Evolutionary conservation across 1,140 invertebrate genomes (phyloP).

Genomic region (Hormaphis cornu): DNA sequence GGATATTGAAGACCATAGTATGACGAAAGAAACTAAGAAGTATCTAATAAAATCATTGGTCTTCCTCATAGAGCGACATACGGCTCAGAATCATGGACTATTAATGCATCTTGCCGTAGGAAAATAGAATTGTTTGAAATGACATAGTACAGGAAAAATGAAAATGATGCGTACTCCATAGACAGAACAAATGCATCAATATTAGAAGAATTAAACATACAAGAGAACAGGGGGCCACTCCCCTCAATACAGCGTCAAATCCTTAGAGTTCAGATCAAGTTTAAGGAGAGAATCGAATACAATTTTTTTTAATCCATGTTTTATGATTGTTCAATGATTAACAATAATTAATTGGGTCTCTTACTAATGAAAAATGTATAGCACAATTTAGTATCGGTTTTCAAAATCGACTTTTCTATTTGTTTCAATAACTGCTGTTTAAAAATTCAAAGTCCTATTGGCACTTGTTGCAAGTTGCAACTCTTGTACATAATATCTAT

Average conservation of each 20-base stretch:
- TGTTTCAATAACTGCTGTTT: too few relatives aligned
- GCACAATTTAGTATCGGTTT: too few relatives aligned
- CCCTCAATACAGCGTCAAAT: not conserved
- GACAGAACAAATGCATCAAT: slow-evolving; percentile 45
- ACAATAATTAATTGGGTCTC: too few relatives aligned
- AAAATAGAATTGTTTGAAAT: not conserved
- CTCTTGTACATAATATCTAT: too few relatives aligned
- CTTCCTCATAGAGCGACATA: not conserved
- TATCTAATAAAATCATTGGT: not conserved
- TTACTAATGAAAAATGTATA: too few relatives aligned
- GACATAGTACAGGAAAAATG: not conserved
- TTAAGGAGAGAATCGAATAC: too few relatives aligned
- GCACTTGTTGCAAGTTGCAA: too few relatives aligned
- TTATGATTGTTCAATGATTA: too few relatives aligned
- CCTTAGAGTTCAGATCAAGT: not conserved
- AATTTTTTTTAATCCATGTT: too few relatives aligned
- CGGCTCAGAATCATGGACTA: not conserved
- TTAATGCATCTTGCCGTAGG: not conserved
- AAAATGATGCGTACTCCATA: slow-evolving; percentile 17
- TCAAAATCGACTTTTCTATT: too few relatives aligned
- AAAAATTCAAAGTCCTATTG: too few relatives aligned
- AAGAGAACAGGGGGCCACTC: not conserved
- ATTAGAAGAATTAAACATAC: slow-evolving; percentile 39
- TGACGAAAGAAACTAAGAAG: not conserved
- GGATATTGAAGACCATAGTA: slow-evolving; percentile 2